These are phyloP conservation scores for Delichon dasypus DNA, from an alignment of 2,797 vertebrate genomes.

Conservation along the genomic window DNA sequence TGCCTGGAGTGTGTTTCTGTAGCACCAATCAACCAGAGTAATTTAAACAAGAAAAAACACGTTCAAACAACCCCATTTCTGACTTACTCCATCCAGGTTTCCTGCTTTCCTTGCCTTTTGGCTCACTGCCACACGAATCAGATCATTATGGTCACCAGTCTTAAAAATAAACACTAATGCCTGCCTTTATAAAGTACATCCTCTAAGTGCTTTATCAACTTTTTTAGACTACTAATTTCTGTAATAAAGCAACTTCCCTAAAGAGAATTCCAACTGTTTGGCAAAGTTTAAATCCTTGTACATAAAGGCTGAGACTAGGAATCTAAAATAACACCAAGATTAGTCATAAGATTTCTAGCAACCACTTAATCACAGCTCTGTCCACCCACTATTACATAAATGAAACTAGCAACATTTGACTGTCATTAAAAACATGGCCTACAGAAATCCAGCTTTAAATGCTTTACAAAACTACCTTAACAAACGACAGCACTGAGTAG, in stretches of 20 bases:
- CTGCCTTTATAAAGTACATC: slow-evolving; percentile 9
- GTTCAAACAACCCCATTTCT: slow-evolving; percentile 2
- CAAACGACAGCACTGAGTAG: neutral
- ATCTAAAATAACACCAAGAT: slow-evolving; percentile 49
- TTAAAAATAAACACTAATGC: slow-evolving; percentile 43
- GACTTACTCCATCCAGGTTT: slow-evolving; percentile 35
- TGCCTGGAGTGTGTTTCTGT: neutral
- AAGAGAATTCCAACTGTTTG: neutral
- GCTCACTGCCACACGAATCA: slow-evolving; percentile 41
- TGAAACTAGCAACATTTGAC: slow-evolving; percentile 33
- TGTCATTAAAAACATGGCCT: slow-evolving; percentile 20
- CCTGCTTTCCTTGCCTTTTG: slow-evolving; percentile 40
- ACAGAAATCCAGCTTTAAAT: slow-evolving; percentile 17
- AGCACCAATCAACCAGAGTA: neutral
- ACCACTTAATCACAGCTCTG: slow-evolving; percentile 48
- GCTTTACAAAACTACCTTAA: neutral
- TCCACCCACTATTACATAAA: slow-evolving; percentile 56
- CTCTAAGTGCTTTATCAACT: neutral
- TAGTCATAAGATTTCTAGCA: slow-evolving; percentile 62
- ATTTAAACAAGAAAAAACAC: slow-evolving; percentile 48
- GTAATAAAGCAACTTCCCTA: neutral
- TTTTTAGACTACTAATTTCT: neutral
- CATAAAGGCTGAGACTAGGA: slow-evolving; percentile 9
- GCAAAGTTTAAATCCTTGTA: neutral
- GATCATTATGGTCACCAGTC: neutral